These are phyloP conservation scores for Hystrix brachyura DNA, from an alignment of 2,113 vertebrate genomes.

Conservation along the genomic window DNA sequence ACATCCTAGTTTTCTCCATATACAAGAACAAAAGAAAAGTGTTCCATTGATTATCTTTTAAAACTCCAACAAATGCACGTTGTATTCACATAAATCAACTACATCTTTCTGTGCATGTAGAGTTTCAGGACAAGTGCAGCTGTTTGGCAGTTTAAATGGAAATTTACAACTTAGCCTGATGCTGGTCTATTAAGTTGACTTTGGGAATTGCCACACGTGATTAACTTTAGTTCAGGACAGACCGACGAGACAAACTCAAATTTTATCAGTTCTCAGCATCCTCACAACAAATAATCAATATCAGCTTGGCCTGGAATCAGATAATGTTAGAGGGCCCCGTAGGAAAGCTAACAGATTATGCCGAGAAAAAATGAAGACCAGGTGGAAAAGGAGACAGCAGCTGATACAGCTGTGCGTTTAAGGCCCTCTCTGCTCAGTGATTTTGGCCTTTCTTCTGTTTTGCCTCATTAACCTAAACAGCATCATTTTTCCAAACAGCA, in stretches of 20 bases:
- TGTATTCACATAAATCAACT: neutral
- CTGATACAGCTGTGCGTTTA: neutral
- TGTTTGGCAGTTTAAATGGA: slow-evolving; percentile 2
- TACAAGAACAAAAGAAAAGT: neutral
- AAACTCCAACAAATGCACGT: neutral
- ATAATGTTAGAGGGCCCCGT: neutral
- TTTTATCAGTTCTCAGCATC: neutral
- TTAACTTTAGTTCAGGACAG: neutral
- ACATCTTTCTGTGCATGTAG: neutral
- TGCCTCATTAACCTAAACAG: slow-evolving; percentile 38
- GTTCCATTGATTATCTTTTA: neutral
- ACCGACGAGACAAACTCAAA: slow-evolving; percentile 23
- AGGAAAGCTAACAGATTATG: neutral
- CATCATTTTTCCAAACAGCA: neutral
- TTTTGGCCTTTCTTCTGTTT: slow-evolving; percentile 41
- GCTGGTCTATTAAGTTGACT: neutral
- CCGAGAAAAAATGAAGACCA: slow-evolving; percentile 47
- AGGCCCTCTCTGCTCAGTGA: neutral
- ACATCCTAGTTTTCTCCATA: neutral
- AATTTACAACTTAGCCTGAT: neutral
- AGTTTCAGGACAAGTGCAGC: neutral
- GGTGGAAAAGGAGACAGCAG: neutral
- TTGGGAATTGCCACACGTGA: neutral
- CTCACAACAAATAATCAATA: slow-evolving; percentile 38
- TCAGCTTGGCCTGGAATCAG: neutral